Base-by-base conservation (phyloP, 2,888 invertebrate genomes). In the Scaptomyza flava region DNA sequence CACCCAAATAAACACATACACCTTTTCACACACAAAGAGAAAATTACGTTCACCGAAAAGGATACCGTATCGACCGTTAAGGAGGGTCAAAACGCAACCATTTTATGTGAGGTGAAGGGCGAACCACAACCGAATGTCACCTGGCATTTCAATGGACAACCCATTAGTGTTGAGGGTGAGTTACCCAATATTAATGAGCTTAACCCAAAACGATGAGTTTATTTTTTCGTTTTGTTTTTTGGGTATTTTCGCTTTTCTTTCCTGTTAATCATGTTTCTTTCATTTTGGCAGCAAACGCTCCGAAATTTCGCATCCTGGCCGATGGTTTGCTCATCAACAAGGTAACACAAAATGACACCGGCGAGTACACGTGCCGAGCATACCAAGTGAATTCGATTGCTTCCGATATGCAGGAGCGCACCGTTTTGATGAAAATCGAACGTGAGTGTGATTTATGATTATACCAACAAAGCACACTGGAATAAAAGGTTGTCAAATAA, bases 331-430 rank as follows among this genome's bases (percentile, higher is more conserved):
- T 93, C 79, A 93, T 94, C 85, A 92, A 91, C 83, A 93, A 93
- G 81, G 93, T 94, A 61, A 92, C 93, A 41, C 91, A 93, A 74
- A 92, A 92, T 63, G 94, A 94, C 89, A 93, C 93, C 72, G 94
- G 93, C 76, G 93, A 93, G 77, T 94, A 94, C 91, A 92, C 93
- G 76, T 94, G 94, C 89, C 92, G 93, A 81, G 94, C 94, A 52
- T 93, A 93, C 79, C 94, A 94, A 90, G 91, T 92, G 64, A 93
- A 92, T 68, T 89, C 91, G 62, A 92, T 91, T 77, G 93, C 93
- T 68, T 93, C 93, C 73, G 93, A 93, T 81, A 92, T 94, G 74
- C 91, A 93, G 81, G 93, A 93, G 80, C 92, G 93, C 79, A 93
- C 92, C 77, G 94, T 94, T 86, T 92, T 92, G 82, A 92, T 94